Percentiles rank a stretch among this genome's conserved stretches.
phyloP scores from a whole-genome alignment of 2,888 invertebrate genomes.

The Drosophila gaucha region DNA sequence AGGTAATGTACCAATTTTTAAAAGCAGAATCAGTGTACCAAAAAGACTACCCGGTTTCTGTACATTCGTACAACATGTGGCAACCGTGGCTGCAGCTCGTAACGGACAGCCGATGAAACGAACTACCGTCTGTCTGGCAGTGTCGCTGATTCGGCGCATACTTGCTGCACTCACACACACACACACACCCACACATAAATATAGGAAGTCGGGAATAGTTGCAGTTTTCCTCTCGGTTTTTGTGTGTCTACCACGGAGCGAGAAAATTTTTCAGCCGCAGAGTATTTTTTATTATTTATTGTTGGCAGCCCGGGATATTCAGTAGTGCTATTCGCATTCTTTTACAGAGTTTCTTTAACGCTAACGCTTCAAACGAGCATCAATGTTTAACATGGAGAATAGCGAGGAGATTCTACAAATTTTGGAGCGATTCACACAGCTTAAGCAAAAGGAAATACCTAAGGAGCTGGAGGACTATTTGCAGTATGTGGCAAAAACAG shows the following conservation, averaged over 20 bases:
- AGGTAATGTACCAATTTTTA: not conserved
- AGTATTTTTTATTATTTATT: not conserved
- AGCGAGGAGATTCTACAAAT: conserved; percentile 93
- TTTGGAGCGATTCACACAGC: conserved; percentile 93
- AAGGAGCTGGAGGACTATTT: conserved; percentile 95
- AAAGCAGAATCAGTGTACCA: not conserved
- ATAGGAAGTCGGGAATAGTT: conserved; percentile 21
- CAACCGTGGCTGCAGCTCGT: conserved; percentile 1
- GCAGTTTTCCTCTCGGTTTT: conserved; percentile 60
- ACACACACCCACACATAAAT: conserved; percentile 1
- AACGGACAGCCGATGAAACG: not conserved
- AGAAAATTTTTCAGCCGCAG: conserved; percentile 33
- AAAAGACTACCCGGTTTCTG: not conserved
- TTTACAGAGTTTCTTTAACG: conserved; percentile 34
- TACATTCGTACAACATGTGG: not conserved
- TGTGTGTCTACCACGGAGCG: conserved; percentile 54
- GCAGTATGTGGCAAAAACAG: conserved; percentile 94
- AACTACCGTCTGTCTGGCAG: conserved; percentile 7
- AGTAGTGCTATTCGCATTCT: conserved; percentile 15
- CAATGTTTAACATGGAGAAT: conserved; percentile 89
- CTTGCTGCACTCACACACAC: conserved; percentile 35
- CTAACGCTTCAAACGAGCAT: conserved; percentile 20
- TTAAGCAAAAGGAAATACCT: conserved; percentile 92
- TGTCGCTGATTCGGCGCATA: conserved; percentile 63
- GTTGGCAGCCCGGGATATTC: conserved; percentile 23